phyloP scores from a whole-genome alignment of 2,113 vertebrate genomes.

The Salvelinus sp. region DNA sequence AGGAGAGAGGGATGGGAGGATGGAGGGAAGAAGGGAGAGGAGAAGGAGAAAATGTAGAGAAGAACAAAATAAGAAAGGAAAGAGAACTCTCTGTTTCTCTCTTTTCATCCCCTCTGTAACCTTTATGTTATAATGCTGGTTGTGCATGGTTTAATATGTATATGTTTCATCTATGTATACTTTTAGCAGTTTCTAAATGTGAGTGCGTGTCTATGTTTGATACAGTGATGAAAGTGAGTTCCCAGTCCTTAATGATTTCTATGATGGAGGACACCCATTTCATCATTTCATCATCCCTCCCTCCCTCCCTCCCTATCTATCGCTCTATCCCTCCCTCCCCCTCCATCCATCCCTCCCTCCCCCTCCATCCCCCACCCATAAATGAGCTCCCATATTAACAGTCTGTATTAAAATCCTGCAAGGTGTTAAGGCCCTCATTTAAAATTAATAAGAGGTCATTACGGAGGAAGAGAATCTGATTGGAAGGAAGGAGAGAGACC shows the following conservation, averaged over 20 bases:
- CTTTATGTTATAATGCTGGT: too few relatives aligned
- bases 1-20: slow-evolving; percentile 53
- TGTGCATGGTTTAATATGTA: background rate
- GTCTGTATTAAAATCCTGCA: slow-evolving; percentile 78
- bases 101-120: background rate
- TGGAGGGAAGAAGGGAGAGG: slow-evolving; percentile 36
- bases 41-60: slow-evolving; percentile 9
- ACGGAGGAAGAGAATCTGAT: slow-evolving; percentile 54
- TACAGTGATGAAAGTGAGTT: slow-evolving; percentile 36
- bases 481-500: background rate
- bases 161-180: background rate
- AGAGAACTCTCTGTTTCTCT: background rate
- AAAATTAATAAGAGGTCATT: slow-evolving; percentile 82
- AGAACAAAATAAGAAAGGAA: background rate
- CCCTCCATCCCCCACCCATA: slow-evolving; percentile 53
- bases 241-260: slow-evolving; percentile 60
- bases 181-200: background rate
- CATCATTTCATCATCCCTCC: slow-evolving; percentile 64
- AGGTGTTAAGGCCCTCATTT: slow-evolving; percentile 77
- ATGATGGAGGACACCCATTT: slow-evolving; percentile 70
- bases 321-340: too few relatives aligned
- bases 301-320: slow-evolving; percentile 29
- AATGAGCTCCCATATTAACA: slow-evolving; percentile 77
- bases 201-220: slow-evolving; percentile 7
- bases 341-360: slow-evolving; percentile 58